These are phyloP conservation scores for Tyto alba DNA, from an alignment of 2,113 vertebrate genomes.

Conservation along the genomic window DNA sequence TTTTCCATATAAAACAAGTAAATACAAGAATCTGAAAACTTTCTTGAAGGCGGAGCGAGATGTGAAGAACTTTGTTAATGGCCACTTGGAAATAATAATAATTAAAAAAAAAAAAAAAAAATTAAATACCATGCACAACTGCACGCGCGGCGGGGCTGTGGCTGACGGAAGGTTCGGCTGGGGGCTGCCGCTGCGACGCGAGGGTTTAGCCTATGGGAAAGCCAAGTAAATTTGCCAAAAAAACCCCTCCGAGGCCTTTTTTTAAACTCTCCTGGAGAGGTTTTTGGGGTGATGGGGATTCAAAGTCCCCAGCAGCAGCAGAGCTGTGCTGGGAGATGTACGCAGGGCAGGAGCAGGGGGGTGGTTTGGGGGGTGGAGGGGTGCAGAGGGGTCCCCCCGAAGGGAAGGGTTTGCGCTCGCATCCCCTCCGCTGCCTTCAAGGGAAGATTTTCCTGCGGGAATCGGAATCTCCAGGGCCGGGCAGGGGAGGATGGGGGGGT, in stretches of 20 bases:
- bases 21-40: conserved; percentile 63
- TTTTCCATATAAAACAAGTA: conserved; percentile 67
- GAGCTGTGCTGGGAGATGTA: background rate
- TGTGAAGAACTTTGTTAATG: background rate
- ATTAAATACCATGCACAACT: conserved; percentile 39
- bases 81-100: background rate
- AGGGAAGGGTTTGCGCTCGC: background rate
- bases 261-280: background rate
- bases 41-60: conserved; percentile 56
- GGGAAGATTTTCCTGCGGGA: rapidly evolving
- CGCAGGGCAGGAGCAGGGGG: background rate
- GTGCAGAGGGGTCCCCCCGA: background rate
- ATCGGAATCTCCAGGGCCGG: background rate
- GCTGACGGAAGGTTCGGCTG: background rate
- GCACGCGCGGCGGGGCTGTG: background rate
- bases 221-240: background rate
- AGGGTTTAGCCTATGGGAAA: background rate
- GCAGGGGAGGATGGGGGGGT: too few species aligned
- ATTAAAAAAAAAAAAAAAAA: background rate
- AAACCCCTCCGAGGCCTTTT: background rate
- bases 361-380: background rate
- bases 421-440: background rate
- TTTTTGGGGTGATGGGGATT: background rate
- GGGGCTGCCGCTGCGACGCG: background rate
- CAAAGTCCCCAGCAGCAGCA: background rate